Percentiles rank a stretch among this genome's conserved stretches.
These are phyloP conservation scores for Miichthys miiuy DNA, from an alignment of 2,797 vertebrate genomes.

Conservation along the genomic window DNA sequence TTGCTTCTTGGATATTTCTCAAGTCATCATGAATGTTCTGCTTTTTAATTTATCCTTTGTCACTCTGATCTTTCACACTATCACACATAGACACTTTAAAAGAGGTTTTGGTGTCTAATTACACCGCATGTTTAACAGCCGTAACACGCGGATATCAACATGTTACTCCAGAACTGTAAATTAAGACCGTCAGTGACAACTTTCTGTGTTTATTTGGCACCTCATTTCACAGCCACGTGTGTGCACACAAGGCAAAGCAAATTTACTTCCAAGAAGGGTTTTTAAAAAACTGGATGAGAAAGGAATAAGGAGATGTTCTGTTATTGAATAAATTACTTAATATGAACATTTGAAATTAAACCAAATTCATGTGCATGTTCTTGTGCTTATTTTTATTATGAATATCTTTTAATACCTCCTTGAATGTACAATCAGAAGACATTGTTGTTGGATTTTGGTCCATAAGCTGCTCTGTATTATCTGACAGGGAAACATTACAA, in stretches of 20 bases:
- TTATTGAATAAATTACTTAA: too few species aligned
- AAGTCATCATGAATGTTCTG: neutral
- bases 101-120: neutral
- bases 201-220: neutral
- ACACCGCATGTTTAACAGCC: neutral
- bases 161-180: neutral
- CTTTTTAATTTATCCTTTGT: neutral
- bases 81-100: neutral
- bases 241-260: neutral
- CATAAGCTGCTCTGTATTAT: neutral
- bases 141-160: neutral
- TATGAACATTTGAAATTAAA: neutral
- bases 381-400: neutral
- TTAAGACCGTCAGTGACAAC: neutral
- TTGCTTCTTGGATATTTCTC: neutral
- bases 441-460: neutral
- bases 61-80: neutral
- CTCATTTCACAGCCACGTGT: neutral
- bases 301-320: neutral
- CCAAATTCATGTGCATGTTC: too few species aligned
- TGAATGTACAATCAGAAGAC: too few species aligned
- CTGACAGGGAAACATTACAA: neutral
- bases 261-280: neutral
- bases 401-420: neutral
- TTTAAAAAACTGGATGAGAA: neutral